Percentiles rank a stretch among this genome's conserved stretches.
phyloP scores from a whole-genome alignment of 2,888 invertebrate species.

The Cantharis rufa region DNA sequence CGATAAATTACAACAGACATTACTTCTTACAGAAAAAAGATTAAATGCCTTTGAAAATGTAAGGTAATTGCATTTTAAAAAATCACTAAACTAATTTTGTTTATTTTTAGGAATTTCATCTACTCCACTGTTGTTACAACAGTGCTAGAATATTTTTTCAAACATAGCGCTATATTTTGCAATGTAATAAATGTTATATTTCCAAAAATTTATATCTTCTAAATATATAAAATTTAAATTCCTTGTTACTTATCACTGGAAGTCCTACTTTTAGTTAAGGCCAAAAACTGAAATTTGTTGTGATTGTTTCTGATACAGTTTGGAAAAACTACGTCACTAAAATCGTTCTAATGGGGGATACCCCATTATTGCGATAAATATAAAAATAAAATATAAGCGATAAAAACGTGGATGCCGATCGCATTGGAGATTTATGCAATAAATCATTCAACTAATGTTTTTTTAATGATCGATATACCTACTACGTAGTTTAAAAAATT shows the following conservation, averaged over 20 bases:
- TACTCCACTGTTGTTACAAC: constrained; percentile 88
- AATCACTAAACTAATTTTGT: background rate
- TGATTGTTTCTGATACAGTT: too few species aligned
- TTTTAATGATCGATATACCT: too few species aligned
- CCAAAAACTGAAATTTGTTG: background rate
- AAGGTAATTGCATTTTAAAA: constrained; percentile 17
- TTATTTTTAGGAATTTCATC: constrained; percentile 78
- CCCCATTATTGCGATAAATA: too few species aligned
- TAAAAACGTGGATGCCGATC: too few species aligned
- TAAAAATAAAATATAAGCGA: too few species aligned
- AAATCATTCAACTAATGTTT: too few species aligned
- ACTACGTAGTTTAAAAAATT: too few species aligned
- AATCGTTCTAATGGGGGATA: too few species aligned
- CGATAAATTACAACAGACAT: constrained; percentile 89
- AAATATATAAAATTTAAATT: background rate
- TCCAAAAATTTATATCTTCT: background rate
- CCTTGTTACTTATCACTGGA: background rate
- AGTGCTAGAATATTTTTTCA: constrained; percentile 93
- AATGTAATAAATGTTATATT: background rate
- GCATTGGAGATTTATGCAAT: too few species aligned
- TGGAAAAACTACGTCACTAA: too few species aligned
- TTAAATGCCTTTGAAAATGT: constrained; percentile 72
- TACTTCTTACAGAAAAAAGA: constrained; percentile 85
- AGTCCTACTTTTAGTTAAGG: background rate
- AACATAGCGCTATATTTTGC: constrained; percentile 30